phyloP scores from a whole-genome alignment of 2,888 invertebrate species.

The Epistrophe eligans region DNA sequence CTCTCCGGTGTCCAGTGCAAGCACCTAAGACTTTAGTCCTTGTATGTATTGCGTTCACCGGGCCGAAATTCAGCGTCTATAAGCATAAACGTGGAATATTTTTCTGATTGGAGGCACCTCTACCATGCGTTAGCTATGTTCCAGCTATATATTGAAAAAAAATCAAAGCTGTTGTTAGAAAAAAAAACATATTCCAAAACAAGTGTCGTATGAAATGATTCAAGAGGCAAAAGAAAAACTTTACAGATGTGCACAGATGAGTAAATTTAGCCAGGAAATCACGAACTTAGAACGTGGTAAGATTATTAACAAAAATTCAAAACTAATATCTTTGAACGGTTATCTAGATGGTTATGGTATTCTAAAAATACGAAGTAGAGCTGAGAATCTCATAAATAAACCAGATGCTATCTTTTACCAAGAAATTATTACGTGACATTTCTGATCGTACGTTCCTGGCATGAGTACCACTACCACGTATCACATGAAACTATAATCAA shows the following conservation, averaged over 20 bases:
- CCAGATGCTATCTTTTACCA: slow-evolving; percentile 40
- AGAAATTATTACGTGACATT: slow-evolving; percentile 55
- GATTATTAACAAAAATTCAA: slow-evolving; percentile 37
- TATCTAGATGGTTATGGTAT: slow-evolving; percentile 49
- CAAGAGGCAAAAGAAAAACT: slow-evolving; percentile 40
- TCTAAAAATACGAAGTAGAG: slow-evolving; percentile 46
- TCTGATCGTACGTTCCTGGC: slow-evolving; percentile 48
- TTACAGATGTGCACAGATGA: slow-evolving; percentile 31
- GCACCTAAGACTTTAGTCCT: slow-evolving; percentile 17
- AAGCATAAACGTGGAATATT: not conserved
- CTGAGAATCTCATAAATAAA: slow-evolving; percentile 37
- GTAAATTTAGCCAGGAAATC: slow-evolving; percentile 50
- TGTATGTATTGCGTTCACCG: slow-evolving; percentile 58
- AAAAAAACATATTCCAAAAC: not conserved
- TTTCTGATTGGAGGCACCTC: not conserved
- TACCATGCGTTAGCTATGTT: not conserved
- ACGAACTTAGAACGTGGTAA: slow-evolving; percentile 36
- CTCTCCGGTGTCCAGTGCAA: not conserved
- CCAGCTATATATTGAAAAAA: not conserved
- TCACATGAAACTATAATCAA: slow-evolving; percentile 64
- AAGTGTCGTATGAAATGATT: slow-evolving; percentile 35
- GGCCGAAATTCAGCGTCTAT: slow-evolving; percentile 46
- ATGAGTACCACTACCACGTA: slow-evolving; percentile 63
- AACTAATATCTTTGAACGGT: slow-evolving; percentile 52
- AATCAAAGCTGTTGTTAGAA: not conserved